phyloP scores from a whole-genome alignment of 2,888 invertebrate genomes.

The Silvanus unidentatus region DNA sequence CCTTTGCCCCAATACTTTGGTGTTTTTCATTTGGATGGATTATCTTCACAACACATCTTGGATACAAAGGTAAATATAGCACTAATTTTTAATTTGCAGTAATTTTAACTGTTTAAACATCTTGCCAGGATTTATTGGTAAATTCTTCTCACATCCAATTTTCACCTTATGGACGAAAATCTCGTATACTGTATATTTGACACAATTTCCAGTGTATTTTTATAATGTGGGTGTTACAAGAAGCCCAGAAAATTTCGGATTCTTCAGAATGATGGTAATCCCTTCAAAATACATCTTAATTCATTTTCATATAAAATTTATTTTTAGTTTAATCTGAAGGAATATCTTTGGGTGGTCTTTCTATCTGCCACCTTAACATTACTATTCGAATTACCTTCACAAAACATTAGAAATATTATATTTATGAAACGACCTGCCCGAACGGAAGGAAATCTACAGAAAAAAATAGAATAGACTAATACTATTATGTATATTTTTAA shows the following conservation, averaged over 20 bases:
- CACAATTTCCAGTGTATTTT: conserved; percentile 67
- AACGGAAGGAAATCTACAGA: background rate
- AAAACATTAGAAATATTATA: conserved; percentile 57
- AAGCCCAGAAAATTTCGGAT: conserved; percentile 53
- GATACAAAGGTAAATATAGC: conserved; percentile 49
- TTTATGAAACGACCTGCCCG: conserved; percentile 34
- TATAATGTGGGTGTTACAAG: conserved; percentile 60
- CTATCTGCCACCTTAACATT: conserved; percentile 55
- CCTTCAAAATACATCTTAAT: too few relatives aligned
- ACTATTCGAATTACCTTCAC: conserved; percentile 62
- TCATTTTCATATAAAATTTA: too few relatives aligned
- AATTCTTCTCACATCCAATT: conserved; percentile 54
- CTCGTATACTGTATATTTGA: conserved; percentile 65
- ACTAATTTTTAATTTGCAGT: background rate
- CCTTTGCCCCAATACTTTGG: conserved; percentile 65
- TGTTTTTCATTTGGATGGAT: conserved; percentile 63
- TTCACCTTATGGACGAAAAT: conserved; percentile 61
- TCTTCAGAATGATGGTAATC: conserved; percentile 55
- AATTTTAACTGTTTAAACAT: background rate
- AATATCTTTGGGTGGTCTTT: conserved; percentile 52
- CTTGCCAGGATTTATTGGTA: conserved; percentile 51
- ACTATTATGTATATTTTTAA: too few relatives aligned
- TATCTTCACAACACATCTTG: conserved; percentile 58
- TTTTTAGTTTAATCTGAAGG: conserved; percentile 57
- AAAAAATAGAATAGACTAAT: background rate